These are phyloP conservation scores for Thymelicus sylvestris DNA, from an alignment of 2,888 invertebrate species.

Conservation along the genomic window DNA sequence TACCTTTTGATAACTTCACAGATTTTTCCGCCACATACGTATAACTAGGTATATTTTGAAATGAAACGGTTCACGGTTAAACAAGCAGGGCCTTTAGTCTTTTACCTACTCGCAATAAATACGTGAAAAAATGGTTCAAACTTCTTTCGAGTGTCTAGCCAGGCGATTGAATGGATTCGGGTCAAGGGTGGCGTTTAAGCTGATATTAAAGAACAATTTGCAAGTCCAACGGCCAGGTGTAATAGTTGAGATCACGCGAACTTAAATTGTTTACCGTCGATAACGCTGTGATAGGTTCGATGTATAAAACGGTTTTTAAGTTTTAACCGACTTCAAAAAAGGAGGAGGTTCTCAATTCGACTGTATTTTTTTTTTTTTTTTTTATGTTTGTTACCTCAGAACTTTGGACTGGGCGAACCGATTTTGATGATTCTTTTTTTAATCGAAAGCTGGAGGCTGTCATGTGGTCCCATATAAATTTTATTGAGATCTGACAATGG, in stretches of 20 bases:
- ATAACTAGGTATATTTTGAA: background rate
- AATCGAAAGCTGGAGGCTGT: too few species aligned
- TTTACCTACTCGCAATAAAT: conserved; percentile 7
- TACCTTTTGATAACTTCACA: too few species aligned
- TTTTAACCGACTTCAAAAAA: too few species aligned
- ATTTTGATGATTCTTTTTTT: too few species aligned
- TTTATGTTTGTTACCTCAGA: too few species aligned
- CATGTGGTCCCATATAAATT: too few species aligned
- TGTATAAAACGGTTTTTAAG: too few species aligned
- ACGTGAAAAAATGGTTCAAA: conserved; percentile 22
- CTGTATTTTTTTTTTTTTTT: too few species aligned
- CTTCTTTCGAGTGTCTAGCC: conserved; percentile 29
- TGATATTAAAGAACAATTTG: conserved; percentile 66
- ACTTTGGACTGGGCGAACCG: too few species aligned
- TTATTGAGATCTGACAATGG: too few species aligned
- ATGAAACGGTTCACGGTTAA: conserved; percentile 35
- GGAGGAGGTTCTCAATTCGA: too few species aligned
- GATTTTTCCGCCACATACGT: background rate
- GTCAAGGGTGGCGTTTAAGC: conserved; percentile 67
- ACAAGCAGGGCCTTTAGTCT: background rate
- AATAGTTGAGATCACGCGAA: conserved; percentile 68
- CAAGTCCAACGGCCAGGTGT: conserved; percentile 59
- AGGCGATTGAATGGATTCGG: conserved; percentile 46
- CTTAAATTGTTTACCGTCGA: conserved; percentile 46
- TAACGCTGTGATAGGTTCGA: conserved; percentile 37